Evolutionary conservation across 2,888 invertebrate species (phyloP), one percentile per base, ranked within the genome.

Genomic region (Pterostichus niger): DNA sequence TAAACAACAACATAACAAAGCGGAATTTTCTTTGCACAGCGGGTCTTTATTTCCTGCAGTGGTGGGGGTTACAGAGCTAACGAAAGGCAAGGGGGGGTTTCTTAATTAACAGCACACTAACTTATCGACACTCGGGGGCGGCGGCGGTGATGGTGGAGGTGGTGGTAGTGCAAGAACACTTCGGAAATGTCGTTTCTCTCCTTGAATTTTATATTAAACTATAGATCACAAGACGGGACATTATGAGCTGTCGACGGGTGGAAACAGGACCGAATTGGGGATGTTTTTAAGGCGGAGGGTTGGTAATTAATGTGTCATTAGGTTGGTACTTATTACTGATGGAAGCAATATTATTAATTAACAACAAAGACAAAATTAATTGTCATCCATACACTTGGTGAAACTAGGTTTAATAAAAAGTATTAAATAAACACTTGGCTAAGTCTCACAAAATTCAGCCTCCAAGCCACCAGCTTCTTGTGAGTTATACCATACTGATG

Each of bases 201-300:
- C 52, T 24, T 83, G 83, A 83, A 83, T 83, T 83, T 83, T 83
- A 83, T 83, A 83, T 83, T 83, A 83, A 83, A 83, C 83, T 64
- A 83, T 83, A 83, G 83, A 83, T 83, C 83, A 83, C 76, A 54
- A 15, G 73, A 3, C n/a, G 75, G 44, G 79, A 44, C 61, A 46
- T 82, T 82, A 82, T 82, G 82, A 75, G 49, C 17, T 61, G 83
- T 11, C 61, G 82, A 40, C 35, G 44, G 5, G 6, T 40, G 10
- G 64, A 68, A 13, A 49, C 79, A 49, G 68, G 44, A 10, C 15
- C 17, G 68, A 11, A 71, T 10, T 24, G 17, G 17, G 40, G 35
- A 13, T 35, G 11, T 64, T 35, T 64, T 11, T 0, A 24, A 24
- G 24, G 3, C 1, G 49, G n/a, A 13, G 49, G 49, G 13, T 10